Conservation (phyloP, 2,113 vertebrate genomes). For the Xenus cinereus region DNA sequence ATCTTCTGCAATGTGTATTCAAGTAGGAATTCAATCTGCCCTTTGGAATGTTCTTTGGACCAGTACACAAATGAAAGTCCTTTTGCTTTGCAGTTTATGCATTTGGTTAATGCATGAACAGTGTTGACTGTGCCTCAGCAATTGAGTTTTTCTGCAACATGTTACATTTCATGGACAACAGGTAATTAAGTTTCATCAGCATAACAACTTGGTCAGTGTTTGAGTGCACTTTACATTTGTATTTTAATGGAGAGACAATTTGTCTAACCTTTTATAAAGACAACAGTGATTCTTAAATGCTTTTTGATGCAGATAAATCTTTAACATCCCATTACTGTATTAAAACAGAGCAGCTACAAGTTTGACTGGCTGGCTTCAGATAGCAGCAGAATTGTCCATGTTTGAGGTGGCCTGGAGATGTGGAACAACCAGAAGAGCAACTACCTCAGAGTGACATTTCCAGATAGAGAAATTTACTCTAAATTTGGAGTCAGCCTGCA, state of each 20-base stretch:
- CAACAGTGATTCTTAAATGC: not conserved
- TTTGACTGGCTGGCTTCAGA: not conserved
- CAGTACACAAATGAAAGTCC: not conserved
- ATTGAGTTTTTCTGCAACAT: not conserved
- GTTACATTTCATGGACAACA: conserved; percentile 29
- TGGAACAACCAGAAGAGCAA: not conserved
- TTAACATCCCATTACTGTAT: not conserved
- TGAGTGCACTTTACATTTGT: not conserved
- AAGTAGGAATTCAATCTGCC: not conserved
- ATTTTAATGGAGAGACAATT: not conserved
- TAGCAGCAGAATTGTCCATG: not conserved
- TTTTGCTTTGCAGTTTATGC: not conserved
- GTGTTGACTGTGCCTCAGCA: not conserved
- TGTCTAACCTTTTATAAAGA: conserved; percentile 5
- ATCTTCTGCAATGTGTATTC: not conserved
- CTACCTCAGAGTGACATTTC: not conserved
- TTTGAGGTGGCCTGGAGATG: not conserved
- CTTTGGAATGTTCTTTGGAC: not conserved
- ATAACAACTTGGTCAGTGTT: not conserved
- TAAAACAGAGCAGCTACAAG: not conserved
- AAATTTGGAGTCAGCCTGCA: not conserved
- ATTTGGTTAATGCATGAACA: not conserved
- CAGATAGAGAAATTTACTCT: not conserved
- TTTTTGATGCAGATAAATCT: not conserved
- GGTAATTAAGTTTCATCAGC: conserved; percentile 33